Base-by-base conservation (phyloP, 2,113 vertebrate genomes). In the Turnix velox region DNA sequence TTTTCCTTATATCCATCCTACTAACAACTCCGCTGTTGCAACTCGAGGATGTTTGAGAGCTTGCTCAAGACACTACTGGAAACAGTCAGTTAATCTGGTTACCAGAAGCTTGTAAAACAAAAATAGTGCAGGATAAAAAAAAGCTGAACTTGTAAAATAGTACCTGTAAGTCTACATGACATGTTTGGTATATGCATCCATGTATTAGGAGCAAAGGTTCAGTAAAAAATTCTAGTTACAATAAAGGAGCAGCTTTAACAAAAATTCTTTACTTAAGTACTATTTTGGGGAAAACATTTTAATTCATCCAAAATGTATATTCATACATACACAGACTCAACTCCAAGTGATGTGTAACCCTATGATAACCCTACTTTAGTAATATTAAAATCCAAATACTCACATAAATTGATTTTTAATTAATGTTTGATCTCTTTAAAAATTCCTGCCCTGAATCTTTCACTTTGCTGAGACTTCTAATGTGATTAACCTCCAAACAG, bases 151-250 rank as follows among this genome's bases (percentile, higher is more conserved):
- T 78, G 35, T 46, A 27, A 46, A 66, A 74, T n/a, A 51, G 27
- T 1, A 0, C 20, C 40, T 2, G 2, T 15, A 87, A 59, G 63
- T 67, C 27, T 57, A 39, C 1, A 6, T 2, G 4, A 66, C 14
- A 6, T 8, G 8, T 43, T 67, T 3, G 2, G 54, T 39, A 82
- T 28, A 46, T 3, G 31, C 13, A 66, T 4, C 22, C 3, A 3
- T 3, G 1, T 46, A n/a, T 19, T 24, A 61, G 33, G 51, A 71
- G n/a, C 35, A 83, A 71, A 62, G 18, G 62, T 0, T 0, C 6
- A 9, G 39, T n/a, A 54, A 69, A 58, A 39, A 67, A 42, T 42
- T 84, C 54, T 55, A 39, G n/a, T 42, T 51, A 39, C 31, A 67
- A 28, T 35, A 54, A 71, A n/a, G 62, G 31, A 45, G n/a, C 18